Percentiles rank a stretch among this genome's conserved stretches.
Conservation (phyloP, 2,797 vertebrate genomes). For the Psittacula echo region DNA sequence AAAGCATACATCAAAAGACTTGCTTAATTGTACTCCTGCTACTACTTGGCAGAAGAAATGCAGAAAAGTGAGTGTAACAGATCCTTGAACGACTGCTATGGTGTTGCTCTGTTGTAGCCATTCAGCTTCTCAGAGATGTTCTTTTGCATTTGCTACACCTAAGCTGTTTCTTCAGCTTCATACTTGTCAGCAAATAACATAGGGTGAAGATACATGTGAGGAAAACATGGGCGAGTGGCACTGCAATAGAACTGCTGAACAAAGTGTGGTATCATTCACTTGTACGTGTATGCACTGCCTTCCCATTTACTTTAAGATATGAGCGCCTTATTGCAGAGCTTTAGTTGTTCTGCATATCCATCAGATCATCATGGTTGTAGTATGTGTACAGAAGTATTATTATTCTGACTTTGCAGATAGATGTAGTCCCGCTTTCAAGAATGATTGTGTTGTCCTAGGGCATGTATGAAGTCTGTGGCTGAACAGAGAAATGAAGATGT, state of each 20-base stretch:
- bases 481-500: not conserved
- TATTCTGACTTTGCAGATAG: not conserved
- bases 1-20: not conserved
- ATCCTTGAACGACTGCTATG: not conserved
- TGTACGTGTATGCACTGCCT: not conserved
- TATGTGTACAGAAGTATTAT: not conserved
- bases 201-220: not conserved
- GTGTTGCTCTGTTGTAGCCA: not conserved
- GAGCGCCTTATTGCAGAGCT: accelerated
- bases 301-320: not conserved
- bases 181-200: not conserved
- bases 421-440: not conserved
- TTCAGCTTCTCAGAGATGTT: not conserved
- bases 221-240: not conserved
- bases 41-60: not conserved
- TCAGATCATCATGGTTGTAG: not conserved
- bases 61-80: not conserved
- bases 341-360: not conserved
- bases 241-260: not conserved
- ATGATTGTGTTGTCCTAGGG: not conserved
- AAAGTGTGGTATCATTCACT: not conserved
- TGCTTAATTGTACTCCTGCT: not conserved
- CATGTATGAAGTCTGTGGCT: not conserved
- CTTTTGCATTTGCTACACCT: not conserved
- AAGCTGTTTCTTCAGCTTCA: not conserved